Evolutionary conservation across 2,888 invertebrate species (phyloP).

Genomic region (Melolontha melolontha): DNA sequence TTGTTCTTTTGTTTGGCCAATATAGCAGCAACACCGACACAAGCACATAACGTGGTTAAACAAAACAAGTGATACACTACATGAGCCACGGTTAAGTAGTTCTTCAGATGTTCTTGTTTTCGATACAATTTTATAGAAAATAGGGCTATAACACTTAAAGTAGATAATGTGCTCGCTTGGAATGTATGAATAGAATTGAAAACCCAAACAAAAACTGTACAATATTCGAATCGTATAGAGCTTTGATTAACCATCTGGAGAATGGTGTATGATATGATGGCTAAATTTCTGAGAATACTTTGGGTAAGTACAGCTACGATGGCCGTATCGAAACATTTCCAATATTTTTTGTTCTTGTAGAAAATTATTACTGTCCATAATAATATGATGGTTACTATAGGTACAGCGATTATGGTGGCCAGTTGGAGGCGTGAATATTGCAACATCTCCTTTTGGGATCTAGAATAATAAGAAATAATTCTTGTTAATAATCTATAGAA

Average conservation of each 20-base stretch:
- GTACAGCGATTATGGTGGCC: conserved; percentile 64
- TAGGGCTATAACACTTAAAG: conserved; percentile 66
- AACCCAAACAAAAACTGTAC: conserved; percentile 66
- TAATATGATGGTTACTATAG: conserved; percentile 65
- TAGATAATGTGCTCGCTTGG: conserved; percentile 67
- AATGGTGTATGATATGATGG: conserved; percentile 61
- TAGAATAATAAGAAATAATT: background rate
- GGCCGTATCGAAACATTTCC: conserved; percentile 69
- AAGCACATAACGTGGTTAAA: conserved; percentile 66
- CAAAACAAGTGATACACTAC: conserved; percentile 68
- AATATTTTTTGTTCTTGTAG: conserved; percentile 66
- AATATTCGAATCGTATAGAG: conserved; percentile 60
- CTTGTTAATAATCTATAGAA: too few species aligned
- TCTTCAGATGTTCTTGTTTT: conserved; percentile 60
- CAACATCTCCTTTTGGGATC: conserved; percentile 54
- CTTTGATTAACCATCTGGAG: conserved; percentile 57
- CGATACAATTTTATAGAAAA: conserved; percentile 62
- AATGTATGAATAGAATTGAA: conserved; percentile 68
- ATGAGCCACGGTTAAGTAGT: conserved; percentile 64
- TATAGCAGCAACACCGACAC: conserved; percentile 69
- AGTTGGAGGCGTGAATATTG: conserved; percentile 61
- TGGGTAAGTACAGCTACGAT: conserved; percentile 65
- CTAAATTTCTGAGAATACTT: conserved; percentile 63
- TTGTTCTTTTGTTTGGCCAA: conserved; percentile 60
- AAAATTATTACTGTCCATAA: conserved; percentile 67